A percentile compares a stretch with the other conserved stretches of the same genome.
Evolutionary conservation across 2,797 vertebrate genomes (phyloP).

Genomic region (Acanthornis magna): DNA sequence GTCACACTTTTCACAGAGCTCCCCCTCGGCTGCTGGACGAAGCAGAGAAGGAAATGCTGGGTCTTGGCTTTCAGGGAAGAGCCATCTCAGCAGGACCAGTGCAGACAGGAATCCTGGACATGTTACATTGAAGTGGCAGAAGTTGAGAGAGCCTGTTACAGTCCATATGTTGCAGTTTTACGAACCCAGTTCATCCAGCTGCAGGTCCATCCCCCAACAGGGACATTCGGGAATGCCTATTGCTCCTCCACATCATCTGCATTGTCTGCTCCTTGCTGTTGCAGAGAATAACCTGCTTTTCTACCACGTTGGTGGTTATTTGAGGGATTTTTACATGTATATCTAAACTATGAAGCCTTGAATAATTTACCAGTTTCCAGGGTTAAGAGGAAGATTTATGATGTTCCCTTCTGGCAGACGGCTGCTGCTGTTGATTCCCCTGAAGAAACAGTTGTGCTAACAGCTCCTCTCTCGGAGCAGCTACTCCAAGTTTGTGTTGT

Average conservation of each 20-base stretch:
- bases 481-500: neutral
- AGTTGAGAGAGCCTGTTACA: neutral
- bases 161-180: neutral
- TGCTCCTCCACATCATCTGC: neutral
- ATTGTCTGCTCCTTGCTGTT: neutral
- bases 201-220: neutral
- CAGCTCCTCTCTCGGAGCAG: neutral
- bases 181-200: neutral
- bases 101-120: neutral
- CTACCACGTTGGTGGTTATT: neutral
- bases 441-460: conserved; percentile 28
- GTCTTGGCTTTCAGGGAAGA: neutral
- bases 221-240: neutral
- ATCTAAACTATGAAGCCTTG: conserved; percentile 29
- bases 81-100: neutral
- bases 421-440: conserved; percentile 32
- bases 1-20: neutral
- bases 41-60: neutral
- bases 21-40: neutral
- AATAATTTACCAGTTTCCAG: conserved; percentile 59
- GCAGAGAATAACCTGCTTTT: neutral
- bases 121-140: neutral
- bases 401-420: conserved; percentile 33
- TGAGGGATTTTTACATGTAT: neutral
- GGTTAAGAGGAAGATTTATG: conserved; percentile 61